A percentile compares a stretch with the other conserved stretches of the same genome.
phyloP scores from a whole-genome alignment of 2,888 invertebrate species.

The Gortyna flavago region DNA sequence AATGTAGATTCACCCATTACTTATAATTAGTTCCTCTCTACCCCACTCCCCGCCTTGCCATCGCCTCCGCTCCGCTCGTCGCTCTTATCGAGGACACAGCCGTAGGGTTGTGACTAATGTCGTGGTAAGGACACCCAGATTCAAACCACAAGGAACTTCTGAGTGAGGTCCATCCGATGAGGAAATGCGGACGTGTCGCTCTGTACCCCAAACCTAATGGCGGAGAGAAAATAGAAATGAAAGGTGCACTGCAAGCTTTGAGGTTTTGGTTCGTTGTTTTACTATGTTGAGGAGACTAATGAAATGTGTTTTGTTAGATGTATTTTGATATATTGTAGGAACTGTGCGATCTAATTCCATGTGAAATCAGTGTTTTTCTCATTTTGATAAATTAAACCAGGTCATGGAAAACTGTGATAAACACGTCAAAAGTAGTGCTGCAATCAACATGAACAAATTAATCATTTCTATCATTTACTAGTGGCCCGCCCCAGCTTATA shows the following conservation, averaged over 20 bases:
- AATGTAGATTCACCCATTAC: not conserved
- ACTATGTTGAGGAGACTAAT: slow-evolving; percentile 21
- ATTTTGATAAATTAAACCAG: not conserved
- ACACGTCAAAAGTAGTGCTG: not conserved
- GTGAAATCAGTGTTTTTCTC: not conserved
- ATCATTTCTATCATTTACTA: not conserved
- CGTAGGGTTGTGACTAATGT: slow-evolving; percentile 29
- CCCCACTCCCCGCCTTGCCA: too few species aligned
- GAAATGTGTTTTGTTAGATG: slow-evolving; percentile 14
- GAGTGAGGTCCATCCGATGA: slow-evolving; percentile 27
- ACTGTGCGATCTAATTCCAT: not conserved
- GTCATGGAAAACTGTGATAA: not conserved
- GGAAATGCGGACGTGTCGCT: slow-evolving; percentile 27
- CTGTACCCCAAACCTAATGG: slow-evolving; percentile 26
- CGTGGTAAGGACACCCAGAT: slow-evolving; percentile 22
- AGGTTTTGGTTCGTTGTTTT: slow-evolving; percentile 14
- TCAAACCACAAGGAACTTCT: slow-evolving; percentile 43
- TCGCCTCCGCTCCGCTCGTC: not conserved
- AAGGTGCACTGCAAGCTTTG: slow-evolving; percentile 31
- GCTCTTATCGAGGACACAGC: not conserved
- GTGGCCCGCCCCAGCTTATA: too few species aligned
- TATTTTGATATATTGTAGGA: not conserved
- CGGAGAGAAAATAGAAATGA: slow-evolving; percentile 26
- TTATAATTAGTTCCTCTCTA: not conserved
- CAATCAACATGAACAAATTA: not conserved